These are phyloP conservation scores for Gnathonemus echidnorhynchus DNA, from an alignment of 2,113 vertebrate genomes.

Conservation along the genomic window DNA sequence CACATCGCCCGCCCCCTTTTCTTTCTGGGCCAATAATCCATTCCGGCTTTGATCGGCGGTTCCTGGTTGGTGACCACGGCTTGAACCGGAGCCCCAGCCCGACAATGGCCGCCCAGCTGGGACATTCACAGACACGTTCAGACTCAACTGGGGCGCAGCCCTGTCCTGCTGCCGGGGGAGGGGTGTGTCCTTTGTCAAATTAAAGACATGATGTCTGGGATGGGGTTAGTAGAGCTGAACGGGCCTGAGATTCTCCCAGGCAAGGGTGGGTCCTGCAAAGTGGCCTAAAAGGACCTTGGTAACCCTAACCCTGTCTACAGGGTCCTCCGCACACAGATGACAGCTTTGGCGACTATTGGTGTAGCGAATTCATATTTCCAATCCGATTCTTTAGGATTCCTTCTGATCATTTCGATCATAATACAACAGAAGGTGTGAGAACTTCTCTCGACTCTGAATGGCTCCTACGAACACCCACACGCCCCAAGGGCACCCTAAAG, in stretches of 20 bases:
- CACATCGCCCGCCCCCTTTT: constrained; percentile 16
- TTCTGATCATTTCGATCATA: neutral
- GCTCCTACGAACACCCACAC: neutral
- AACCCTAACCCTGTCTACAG: neutral
- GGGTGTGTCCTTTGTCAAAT: constrained; percentile 16
- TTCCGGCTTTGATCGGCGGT: constrained; percentile 51
- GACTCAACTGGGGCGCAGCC: neutral
- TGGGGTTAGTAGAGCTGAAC: constrained; percentile 21
- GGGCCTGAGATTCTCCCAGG: constrained; percentile 4
- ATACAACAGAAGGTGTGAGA: neutral
- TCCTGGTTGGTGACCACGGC: constrained; percentile 11
- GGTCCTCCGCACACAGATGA: neutral
- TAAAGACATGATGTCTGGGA: constrained; percentile 22
- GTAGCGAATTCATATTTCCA: neutral
- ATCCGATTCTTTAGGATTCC: neutral
- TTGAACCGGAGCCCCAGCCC: neutral
- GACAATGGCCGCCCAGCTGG: constrained; percentile 20
- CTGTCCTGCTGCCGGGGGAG: neutral
- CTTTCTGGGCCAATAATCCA: constrained; percentile 33
- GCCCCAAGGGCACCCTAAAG: constrained; percentile 33
- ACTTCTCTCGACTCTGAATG: neutral
- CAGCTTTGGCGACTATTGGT: neutral
- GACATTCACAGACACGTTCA: constrained; percentile 16
- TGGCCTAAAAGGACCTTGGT: neutral
- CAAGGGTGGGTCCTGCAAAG: neutral